phyloP scores from a whole-genome alignment of 2,888 invertebrate genomes.

The Clanis bilineata region DNA sequence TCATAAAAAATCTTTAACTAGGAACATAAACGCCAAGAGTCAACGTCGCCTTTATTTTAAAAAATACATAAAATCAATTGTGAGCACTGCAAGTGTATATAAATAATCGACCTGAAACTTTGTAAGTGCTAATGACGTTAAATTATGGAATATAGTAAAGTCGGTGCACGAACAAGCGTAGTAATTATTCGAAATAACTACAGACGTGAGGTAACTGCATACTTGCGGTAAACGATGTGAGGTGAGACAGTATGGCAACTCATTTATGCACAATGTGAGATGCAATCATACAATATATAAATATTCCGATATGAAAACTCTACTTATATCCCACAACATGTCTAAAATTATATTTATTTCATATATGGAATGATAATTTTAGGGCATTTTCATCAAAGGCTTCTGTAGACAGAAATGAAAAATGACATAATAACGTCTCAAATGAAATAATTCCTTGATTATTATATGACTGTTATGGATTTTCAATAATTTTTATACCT shows the following conservation, averaged over 20 bases:
- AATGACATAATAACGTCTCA: too few species aligned
- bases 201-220: slow-evolving; percentile 9
- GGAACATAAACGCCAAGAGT: not conserved
- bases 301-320: not conserved
- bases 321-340: too few species aligned
- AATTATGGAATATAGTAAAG: slow-evolving; percentile 7
- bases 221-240: not conserved
- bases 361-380: not conserved
- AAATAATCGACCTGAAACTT: not conserved
- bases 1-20: not conserved
- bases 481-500: too few species aligned
- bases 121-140: slow-evolving; percentile 8
- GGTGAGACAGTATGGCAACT: not conserved
- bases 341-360: not conserved
- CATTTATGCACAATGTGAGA: not conserved
- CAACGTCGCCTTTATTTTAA: not conserved
- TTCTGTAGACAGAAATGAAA: too few species aligned
- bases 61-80: not conserved
- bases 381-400: too few species aligned
- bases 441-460: too few species aligned
- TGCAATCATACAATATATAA: too few species aligned
- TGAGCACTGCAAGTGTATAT: slow-evolving; percentile 1
- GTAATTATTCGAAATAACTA: slow-evolving; percentile 12
- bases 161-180: slow-evolving; percentile 4
- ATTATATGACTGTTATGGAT: too few species aligned